phyloP scores from a whole-genome alignment of 2,113 vertebrate species.

The Typhlomys cinereus region DNA sequence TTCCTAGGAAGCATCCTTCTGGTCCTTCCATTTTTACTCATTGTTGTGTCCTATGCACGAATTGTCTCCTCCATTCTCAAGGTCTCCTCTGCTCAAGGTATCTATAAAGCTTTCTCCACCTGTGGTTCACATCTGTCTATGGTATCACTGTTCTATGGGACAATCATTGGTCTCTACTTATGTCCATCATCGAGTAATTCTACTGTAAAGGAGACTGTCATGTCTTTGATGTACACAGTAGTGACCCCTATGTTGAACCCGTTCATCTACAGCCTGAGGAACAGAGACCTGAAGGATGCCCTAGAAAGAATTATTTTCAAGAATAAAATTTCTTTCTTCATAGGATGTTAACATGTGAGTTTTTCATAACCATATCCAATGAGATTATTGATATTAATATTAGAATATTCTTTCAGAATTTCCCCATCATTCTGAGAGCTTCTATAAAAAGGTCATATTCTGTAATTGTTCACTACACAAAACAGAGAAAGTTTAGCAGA shows the following conservation, averaged over 20 bases:
- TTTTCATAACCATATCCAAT: neutral
- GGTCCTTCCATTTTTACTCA: neutral
- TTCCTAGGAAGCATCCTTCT: neutral
- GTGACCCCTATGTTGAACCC: neutral
- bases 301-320: neutral
- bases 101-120: neutral
- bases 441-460: no score
- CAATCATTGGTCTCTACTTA: neutral
- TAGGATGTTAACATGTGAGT: neutral
- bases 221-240: neutral
- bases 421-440: no score
- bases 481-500: no score
- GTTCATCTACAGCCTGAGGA: neutral
- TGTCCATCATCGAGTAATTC: neutral
- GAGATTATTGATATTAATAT: neutral
- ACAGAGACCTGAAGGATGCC: neutral
- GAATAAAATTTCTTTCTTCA: neutral
- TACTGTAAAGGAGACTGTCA: neutral
- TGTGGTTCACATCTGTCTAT: neutral
- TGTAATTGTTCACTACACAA: no score
- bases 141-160: neutral
- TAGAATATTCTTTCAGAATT: neutral
- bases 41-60: neutral
- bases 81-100: neutral
- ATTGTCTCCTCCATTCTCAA: neutral